Conservation (phyloP, 2,888 invertebrate species). For the Brachycybe producta region DNA sequence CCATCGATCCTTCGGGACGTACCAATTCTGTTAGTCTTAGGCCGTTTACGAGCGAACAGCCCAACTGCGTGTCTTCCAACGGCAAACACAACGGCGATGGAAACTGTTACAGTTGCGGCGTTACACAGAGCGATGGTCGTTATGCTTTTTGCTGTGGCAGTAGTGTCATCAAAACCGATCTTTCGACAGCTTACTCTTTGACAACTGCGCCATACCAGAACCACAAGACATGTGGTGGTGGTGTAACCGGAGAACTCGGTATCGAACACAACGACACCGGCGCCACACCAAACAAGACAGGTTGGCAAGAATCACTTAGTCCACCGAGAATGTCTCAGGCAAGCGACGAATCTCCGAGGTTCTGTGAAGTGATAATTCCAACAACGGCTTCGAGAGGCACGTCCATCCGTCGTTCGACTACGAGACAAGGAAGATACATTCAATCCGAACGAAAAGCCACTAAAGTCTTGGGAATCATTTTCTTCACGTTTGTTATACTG, state of each 20-base stretch:
- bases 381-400: slow-evolving; percentile 18
- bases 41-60: background rate
- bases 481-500: slow-evolving; percentile 82
- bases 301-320: slow-evolving; percentile 3
- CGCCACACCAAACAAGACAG: background rate
- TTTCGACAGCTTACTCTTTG: background rate
- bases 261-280: background rate
- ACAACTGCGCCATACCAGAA: background rate
- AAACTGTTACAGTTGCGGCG: background rate
- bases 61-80: background rate
- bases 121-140: background rate
- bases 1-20: slow-evolving; percentile 12
- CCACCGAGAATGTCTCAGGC: background rate
- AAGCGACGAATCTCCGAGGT: slow-evolving; percentile 4
- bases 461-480: slow-evolving; percentile 85
- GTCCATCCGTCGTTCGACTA: slow-evolving; percentile 18
- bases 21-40: background rate
- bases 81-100: background rate
- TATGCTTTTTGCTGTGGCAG: slow-evolving; percentile 4
- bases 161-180: background rate
- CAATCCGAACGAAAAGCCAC: slow-evolving; percentile 85
- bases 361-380: slow-evolving; percentile 15
- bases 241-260: background rate
- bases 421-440: slow-evolving; percentile 24
- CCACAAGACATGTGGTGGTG: too few relatives aligned